Percentiles rank a stretch among this genome's conserved stretches.
These are phyloP conservation scores for Cheilosia vernalis DNA, from an alignment of 2,888 invertebrate genomes.

Conservation along the genomic window DNA sequence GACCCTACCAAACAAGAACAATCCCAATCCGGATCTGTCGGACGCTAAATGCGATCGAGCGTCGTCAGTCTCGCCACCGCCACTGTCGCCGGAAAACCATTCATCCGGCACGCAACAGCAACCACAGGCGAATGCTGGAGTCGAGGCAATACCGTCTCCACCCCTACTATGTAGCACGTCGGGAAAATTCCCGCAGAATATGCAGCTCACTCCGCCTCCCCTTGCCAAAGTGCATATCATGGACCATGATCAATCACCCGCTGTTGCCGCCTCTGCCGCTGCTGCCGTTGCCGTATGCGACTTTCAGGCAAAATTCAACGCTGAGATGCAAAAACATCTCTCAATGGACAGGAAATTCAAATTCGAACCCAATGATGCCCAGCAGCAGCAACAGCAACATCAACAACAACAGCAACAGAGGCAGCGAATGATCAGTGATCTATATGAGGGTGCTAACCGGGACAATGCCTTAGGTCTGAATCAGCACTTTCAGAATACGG, in stretches of 20 bases:
- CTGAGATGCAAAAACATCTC: slow-evolving; percentile 82
- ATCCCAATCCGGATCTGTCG: slow-evolving; percentile 96
- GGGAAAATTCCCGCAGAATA: slow-evolving; percentile 76
- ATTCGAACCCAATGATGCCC: slow-evolving; percentile 78
- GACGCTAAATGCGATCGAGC: slow-evolving; percentile 93
- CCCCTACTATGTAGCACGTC: slow-evolving; percentile 71
- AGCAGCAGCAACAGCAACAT: slow-evolving; percentile 80
- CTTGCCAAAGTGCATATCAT: slow-evolving; percentile 75
- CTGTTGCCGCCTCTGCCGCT: slow-evolving; percentile 56
- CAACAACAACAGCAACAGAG: slow-evolving; percentile 76
- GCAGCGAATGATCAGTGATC: slow-evolving; percentile 74
- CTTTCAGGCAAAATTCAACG: slow-evolving; percentile 82
- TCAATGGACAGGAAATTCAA: slow-evolving; percentile 82
- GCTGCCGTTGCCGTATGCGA: slow-evolving; percentile 76
- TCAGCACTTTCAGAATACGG: slow-evolving; percentile 79
- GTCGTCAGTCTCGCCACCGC: slow-evolving; percentile 85
- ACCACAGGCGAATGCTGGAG: slow-evolving; percentile 77
- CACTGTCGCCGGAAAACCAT: slow-evolving; percentile 80
- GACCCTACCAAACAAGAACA: slow-evolving; percentile 97
- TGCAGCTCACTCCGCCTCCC: slow-evolving; percentile 81
- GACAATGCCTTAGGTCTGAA: slow-evolving; percentile 60
- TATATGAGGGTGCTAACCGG: slow-evolving; percentile 73
- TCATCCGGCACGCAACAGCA: slow-evolving; percentile 78
- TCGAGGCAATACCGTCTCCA: slow-evolving; percentile 75
- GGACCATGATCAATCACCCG: slow-evolving; percentile 79